Evolutionary conservation across 2,797 vertebrate species (phyloP), one percentile per base, ranked within the genome.

Genomic region (Sebastes kiyomatsui): DNA sequence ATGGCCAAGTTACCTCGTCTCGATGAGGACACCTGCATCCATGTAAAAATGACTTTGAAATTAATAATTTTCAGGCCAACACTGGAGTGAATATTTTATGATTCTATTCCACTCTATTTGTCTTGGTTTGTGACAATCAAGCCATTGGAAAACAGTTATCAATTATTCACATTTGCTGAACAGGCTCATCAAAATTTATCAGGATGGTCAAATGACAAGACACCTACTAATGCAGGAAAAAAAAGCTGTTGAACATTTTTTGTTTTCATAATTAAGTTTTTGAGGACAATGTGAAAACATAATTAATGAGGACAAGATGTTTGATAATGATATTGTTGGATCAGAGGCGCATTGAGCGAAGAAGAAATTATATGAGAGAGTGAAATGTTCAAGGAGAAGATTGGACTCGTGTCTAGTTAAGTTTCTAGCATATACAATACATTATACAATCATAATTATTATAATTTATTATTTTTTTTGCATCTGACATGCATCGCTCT

Each of bases 91-190:
- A 98, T 98, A 97, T 98, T 98, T 98, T 91, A 98, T 98, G 96
- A 97, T 95, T 96, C 97, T 93, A 97, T 98, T 98, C 96, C 96
- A 95, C 95, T 96, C 94, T 98, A 96, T 98, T 98, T 99, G 96
- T 97, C 96, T 97, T 96, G 96, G 95, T 96, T 97, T 97, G 96
- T 96, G 97, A 97, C 96, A 97, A 97, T 97, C 96, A 95, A 97
- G 96, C 95, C 96, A 95, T 96, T 93, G 92, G 96, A 69, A 98
- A 97, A 97, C 96, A 97, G 93, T 54, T 77, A 97, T 99, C 96
- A 97, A 98, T 98, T 97, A 98, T 98, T 97, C 96, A 98, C 95
- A 92, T 95, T 94, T 96, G 95, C 96, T 97, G 96, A 95, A 97
- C 93, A 95, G 94, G 88, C 96, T 96, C 95, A 94, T 95, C 96